These are phyloP conservation scores for Oscheius sp. DNA, from an alignment of 2,888 invertebrate species.

Conservation along the genomic window DNA sequence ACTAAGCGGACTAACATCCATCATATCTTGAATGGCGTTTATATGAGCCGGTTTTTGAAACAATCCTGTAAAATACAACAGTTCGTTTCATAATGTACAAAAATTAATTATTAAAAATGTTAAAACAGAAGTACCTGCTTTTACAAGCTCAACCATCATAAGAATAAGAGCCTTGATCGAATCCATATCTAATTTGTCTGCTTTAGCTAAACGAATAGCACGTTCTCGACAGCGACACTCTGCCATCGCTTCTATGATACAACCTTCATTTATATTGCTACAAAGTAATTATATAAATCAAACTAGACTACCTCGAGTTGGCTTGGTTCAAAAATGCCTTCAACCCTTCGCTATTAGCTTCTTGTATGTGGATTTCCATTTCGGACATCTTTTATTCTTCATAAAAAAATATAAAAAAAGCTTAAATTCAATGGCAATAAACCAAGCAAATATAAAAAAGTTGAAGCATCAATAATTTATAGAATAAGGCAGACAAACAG, in stretches of 20 bases:
- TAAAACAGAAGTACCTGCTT: slow-evolving; percentile 29
- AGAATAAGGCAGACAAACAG: neutral
- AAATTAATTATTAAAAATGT: neutral
- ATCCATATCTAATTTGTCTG: too few species aligned
- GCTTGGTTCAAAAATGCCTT: slow-evolving; percentile 24
- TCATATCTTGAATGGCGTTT: slow-evolving; percentile 53
- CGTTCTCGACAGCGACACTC: slow-evolving; percentile 37
- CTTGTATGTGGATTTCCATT: slow-evolving; percentile 40
- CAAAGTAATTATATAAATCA: neutral
- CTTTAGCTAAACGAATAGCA: slow-evolving; percentile 31
- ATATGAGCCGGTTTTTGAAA: slow-evolving; percentile 42
- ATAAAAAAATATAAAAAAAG: neutral
- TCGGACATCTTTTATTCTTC: neutral
- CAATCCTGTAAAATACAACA: slow-evolving; percentile 37
- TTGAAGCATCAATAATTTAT: neutral
- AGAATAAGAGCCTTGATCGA: too few species aligned
- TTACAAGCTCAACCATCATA: slow-evolving; percentile 36
- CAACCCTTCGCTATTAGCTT: slow-evolving; percentile 35
- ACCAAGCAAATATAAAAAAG: neutral
- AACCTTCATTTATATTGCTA: neutral
- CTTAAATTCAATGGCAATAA: neutral
- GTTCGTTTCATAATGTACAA: slow-evolving; percentile 12
- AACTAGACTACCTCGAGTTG: neutral
- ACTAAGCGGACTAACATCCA: slow-evolving; percentile 48
- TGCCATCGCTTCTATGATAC: slow-evolving; percentile 5